Evolutionary conservation across 2,888 invertebrate genomes (phyloP).

Genomic region (Drosophila mimica): DNA sequence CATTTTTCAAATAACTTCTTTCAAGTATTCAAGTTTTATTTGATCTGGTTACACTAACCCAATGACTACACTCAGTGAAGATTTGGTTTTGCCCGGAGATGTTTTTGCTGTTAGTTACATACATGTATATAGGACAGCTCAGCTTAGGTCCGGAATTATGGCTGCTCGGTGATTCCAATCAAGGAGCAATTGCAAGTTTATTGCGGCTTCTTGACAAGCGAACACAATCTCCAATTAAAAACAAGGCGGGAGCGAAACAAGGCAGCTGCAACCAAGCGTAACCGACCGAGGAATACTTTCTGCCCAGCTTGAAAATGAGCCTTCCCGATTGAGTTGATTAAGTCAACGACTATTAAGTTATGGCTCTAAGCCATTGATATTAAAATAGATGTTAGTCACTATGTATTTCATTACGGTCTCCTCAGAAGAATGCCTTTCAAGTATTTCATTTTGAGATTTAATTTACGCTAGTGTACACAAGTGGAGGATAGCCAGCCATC

Average conservation of each 20-base stretch:
- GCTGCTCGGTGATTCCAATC: slow-evolving; percentile 48
- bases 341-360: background rate
- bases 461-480: background rate
- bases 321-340: background rate
- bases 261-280: too few species aligned
- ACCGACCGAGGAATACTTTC: background rate
- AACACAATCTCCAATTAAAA: slow-evolving; percentile 1
- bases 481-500: background rate
- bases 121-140: too few species aligned
- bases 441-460: background rate
- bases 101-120: background rate
- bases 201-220: slow-evolving; percentile 34
- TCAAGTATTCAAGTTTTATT: too few species aligned
- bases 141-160: background rate
- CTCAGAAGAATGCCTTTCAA: background rate
- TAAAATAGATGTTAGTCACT: background rate
- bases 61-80: background rate
- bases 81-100: background rate
- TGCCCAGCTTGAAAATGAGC: background rate
- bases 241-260: background rate
- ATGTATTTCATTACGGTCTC: background rate
- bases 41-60: too few species aligned
- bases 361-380: background rate
- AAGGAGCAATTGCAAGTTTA: slow-evolving; percentile 47
- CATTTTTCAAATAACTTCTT: background rate